Base-by-base conservation (phyloP, 2,797 vertebrate genomes). In the Scolopax bukidnonensis region DNA sequence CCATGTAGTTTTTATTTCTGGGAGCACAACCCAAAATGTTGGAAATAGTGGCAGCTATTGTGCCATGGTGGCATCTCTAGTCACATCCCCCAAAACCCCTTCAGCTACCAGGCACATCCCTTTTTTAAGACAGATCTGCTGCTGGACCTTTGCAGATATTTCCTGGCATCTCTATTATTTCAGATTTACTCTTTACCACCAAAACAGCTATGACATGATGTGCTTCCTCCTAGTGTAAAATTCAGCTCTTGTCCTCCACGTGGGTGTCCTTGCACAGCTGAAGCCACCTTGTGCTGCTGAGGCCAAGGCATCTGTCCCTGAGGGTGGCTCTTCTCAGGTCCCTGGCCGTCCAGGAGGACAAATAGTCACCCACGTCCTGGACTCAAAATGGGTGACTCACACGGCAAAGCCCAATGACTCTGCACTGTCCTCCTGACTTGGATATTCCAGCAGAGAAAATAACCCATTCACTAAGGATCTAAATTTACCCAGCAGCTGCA, bases 401-500 rank as follows among this genome's bases (percentile, higher is more conserved):
- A 36, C 13, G 36, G 85, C 93, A 69, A 17, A 76, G 51, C 78
- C 40, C 81, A 40, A 69, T 95, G 96, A 96, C 92, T 80, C 82
- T 65, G 57, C 87, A 24, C 60, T 90, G 61, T 60, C 71, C 65
- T 83, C 65, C 93, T 82, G 67, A 84, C 79, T 75, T 51, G 91
- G 60, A 20, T 33, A 18, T 50, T 50, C 78, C 5, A 9, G 64
- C 27, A 78, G 59, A 84, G 86, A 94, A 96, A 94, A 94, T 95
- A 86, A 63, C 71, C 84, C 78, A 77, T 95, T 94, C 94, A 95
- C 93, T 67, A 54, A 95, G 81, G 87, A 59, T 38, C 97, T 98
- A 98, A 98, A 98, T 98, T 98, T 98, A 98, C 96, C 96, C 87
- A 89, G 86, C 97, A 97, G 97, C 98, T 98, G 98, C 65, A 94